Evolutionary conservation across 1,140 invertebrate species (phyloP), one percentile per base, ranked within the genome.

Genomic region (Asobara japonica): DNA sequence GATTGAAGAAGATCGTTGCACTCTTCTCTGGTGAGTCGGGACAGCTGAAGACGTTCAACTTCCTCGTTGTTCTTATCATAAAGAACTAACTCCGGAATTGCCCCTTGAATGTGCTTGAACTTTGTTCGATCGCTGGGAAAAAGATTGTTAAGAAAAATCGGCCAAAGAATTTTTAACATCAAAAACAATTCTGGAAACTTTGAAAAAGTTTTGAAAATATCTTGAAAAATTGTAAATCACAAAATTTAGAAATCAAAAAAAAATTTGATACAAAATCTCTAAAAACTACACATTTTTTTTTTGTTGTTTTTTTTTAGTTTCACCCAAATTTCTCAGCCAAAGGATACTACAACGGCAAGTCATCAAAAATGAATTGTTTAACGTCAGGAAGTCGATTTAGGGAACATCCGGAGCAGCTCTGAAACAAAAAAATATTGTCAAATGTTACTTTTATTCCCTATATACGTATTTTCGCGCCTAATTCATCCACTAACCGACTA

Each of bases 401-500:
- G 25, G 90, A 90, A 86, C 94, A 95, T 76, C 93, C 93, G 78
- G 90, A 89, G 82, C 94, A 95, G 79, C 92, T 94, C 93, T 95
- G 87, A 65, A 74, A 16, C 20, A 67, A 25, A 56, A 51, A 64
- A 73, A 31, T 30, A 13, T 38, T 2, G 8, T 65, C 45, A 41
- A 27, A 7, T n/a, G n/a, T n/a, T n/a, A n/a, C n/a, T n/a, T n/a
- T n/a, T n/a, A n/a, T n/a, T n/a, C n/a, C n/a, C n/a, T n/a, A n/a
- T n/a, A n/a, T n/a, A n/a, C n/a, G n/a, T n/a, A n/a, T n/a, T n/a
- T n/a, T n/a, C n/a, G n/a, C n/a, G n/a, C n/a, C n/a, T n/a, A 22
- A 56, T 65, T 22, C 31, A 6, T 25, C 38, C 18, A n/a, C n/a
- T n/a, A n/a, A n/a, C n/a, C n/a, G n/a, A n/a, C n/a, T n/a, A n/a